Evolutionary conservation across 1,140 invertebrate species (phyloP).

Genomic region (Drosophila novamexicana): DNA sequence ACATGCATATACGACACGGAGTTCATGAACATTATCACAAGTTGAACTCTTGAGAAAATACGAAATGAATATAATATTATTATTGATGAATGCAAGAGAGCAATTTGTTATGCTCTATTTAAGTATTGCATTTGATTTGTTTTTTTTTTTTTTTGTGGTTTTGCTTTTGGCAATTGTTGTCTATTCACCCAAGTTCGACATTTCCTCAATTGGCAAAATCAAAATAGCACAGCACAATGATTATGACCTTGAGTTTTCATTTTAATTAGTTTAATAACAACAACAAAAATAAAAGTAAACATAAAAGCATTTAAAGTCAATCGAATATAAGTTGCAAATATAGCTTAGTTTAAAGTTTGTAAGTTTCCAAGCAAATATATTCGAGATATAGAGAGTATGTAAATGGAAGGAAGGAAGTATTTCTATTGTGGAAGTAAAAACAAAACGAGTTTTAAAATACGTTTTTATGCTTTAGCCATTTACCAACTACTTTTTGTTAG

Average conservation of each 20-base stretch:
- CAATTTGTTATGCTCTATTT: slow-evolving; percentile 59
- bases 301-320: neutral
- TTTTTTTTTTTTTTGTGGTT: neutral
- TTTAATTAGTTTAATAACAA: slow-evolving; percentile 29
- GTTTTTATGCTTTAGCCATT: neutral
- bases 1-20: slow-evolving; percentile 2
- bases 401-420: neutral
- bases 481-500: neutral
- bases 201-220: slow-evolving; percentile 40
- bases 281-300: neutral
- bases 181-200: slow-evolving; percentile 22
- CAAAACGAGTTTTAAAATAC: slow-evolving; percentile 1
- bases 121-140: slow-evolving; percentile 21
- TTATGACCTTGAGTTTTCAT: slow-evolving; percentile 43
- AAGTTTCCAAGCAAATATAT: no score
- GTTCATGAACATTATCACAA: slow-evolving; percentile 37
- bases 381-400: neutral
- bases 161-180: slow-evolving; percentile 31
- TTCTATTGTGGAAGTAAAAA: neutral
- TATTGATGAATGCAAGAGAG: slow-evolving; percentile 32
- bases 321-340: neutral
- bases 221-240: slow-evolving; percentile 20
- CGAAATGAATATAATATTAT: slow-evolving; percentile 7
- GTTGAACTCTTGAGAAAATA: slow-evolving; percentile 30
- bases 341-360: no score